Base-by-base conservation (phyloP, 1,140 invertebrate species). In the Diuraphis noxia region DNA sequence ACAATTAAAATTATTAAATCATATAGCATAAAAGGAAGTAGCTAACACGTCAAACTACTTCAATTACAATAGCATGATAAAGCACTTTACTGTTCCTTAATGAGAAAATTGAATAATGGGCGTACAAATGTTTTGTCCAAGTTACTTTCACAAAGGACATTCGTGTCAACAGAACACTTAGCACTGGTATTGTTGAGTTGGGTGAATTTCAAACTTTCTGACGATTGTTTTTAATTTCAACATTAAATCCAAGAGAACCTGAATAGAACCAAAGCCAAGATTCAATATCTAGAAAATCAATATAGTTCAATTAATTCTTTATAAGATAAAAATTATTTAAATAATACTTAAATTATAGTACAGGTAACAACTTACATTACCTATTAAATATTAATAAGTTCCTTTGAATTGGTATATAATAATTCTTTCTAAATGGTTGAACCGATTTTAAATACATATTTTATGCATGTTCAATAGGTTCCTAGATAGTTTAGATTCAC, bases 161-260 rank as follows among this genome's bases (percentile, higher is more conserved):
- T 43, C 17, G 41, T 84, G 82, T 84, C 82, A 84, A 84, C 30
- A 43, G 41, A 84, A 84, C 40, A 84, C 40, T 43, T 43, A 46
- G 30, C 81, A 30, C 3, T 30, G 25, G 40, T 41, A 84, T n/a
- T 84, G 79, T 41, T 7, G 30, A 43, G 40, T 43, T 10, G 40
- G 79, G 17, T 30, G 82, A 43, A 17, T 43, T 84, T 84, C 30
- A 84, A 84, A 84, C 40, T 84, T 84, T 84, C 82, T 84, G 82
- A 38, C 40, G 36, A 43, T 38, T 81, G 36, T 81, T 81, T 36
- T 81, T 81, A 38, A 81, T 84, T n/a, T 43, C 30, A 81, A 40
- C 36, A 40, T 38, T 81, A 38, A 81, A 38, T 81, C 23, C 77
- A 38, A 36, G 19, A 36, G 8, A 79, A 79, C 21, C 23, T 25